Evolutionary conservation across 2,113 vertebrate species (phyloP).

Genomic region (Vulpes vulpes): DNA sequence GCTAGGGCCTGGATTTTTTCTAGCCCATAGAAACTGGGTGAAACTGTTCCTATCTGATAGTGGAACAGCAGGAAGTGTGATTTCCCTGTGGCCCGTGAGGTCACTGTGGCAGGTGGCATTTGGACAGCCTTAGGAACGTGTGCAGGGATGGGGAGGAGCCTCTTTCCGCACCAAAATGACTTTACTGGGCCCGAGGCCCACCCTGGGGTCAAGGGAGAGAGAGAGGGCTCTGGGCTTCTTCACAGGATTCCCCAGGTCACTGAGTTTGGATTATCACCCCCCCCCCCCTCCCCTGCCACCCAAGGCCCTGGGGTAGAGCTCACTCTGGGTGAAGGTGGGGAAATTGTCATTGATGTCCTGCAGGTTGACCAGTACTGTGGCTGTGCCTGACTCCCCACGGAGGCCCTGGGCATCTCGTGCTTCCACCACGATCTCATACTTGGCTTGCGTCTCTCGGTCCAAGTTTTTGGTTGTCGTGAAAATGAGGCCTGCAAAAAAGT

Average conservation of each 20-base stretch:
- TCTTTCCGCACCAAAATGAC: neutral
- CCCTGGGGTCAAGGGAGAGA: neutral
- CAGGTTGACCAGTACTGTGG: constrained; percentile 91
- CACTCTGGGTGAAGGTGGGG: constrained; percentile 91
- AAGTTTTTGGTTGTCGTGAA: constrained; percentile 86
- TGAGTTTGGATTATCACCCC: neutral
- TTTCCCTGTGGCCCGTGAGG: neutral
- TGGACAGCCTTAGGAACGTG: neutral
- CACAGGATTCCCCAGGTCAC: neutral
- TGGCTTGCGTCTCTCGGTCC: constrained; percentile 92
- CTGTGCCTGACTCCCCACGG: constrained; percentile 88
- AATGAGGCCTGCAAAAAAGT: constrained; percentile 88
- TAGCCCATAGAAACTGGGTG: neutral
- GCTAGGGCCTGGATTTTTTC: neutral
- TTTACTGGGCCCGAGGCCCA: neutral
- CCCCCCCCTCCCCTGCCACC: neutral
- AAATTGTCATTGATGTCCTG: constrained; percentile 95
- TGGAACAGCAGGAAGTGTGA: neutral
- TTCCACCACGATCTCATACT: constrained; percentile 91
- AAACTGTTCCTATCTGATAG: neutral
- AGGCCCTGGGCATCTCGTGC: constrained; percentile 91
- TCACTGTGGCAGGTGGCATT: neutral
- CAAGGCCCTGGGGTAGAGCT: constrained; percentile 69
- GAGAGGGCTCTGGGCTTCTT: neutral
- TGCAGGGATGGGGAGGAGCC: neutral